Evolutionary conservation across 2,888 invertebrate genomes (phyloP).

Genomic region (Oasisia sp.): DNA sequence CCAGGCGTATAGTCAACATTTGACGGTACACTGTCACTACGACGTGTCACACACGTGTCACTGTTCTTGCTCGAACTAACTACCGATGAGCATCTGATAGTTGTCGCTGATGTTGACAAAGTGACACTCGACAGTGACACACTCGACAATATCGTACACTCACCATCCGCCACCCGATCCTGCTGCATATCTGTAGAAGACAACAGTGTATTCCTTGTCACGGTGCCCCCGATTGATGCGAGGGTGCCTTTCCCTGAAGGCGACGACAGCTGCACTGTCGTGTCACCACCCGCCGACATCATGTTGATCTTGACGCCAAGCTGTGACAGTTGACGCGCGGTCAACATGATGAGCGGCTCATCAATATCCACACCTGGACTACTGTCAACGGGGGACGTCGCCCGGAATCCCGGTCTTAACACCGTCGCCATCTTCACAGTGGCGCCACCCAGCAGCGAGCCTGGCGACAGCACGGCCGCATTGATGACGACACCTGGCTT

Average conservation of each 20-base stretch:
- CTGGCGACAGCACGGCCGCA: neutral
- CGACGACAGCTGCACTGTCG: neutral
- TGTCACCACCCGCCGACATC: conserved; percentile 1
- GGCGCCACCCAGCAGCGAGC: neutral
- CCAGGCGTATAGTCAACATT: neutral
- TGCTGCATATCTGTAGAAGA: neutral
- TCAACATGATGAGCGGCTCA: conserved; percentile 34
- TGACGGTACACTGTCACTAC: neutral
- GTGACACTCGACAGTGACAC: neutral
- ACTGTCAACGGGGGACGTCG: neutral
- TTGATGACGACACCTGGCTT: neutral
- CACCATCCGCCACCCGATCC: neutral
- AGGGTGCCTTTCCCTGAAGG: neutral
- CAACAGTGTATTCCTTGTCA: neutral
- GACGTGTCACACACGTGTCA: neutral
- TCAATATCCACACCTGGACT: neutral
- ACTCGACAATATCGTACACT: neutral
- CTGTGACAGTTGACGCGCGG: conserved; percentile 32
- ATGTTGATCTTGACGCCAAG: conserved; percentile 32
- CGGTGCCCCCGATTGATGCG: neutral
- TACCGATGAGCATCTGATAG: neutral
- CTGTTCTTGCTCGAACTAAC: neutral
- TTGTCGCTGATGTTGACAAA: neutral
- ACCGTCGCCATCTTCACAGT: neutral
- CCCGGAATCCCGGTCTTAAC: neutral